These are phyloP conservation scores for Acanthopagrus latus DNA, from an alignment of 2,797 vertebrate species.

Conservation along the genomic window DNA sequence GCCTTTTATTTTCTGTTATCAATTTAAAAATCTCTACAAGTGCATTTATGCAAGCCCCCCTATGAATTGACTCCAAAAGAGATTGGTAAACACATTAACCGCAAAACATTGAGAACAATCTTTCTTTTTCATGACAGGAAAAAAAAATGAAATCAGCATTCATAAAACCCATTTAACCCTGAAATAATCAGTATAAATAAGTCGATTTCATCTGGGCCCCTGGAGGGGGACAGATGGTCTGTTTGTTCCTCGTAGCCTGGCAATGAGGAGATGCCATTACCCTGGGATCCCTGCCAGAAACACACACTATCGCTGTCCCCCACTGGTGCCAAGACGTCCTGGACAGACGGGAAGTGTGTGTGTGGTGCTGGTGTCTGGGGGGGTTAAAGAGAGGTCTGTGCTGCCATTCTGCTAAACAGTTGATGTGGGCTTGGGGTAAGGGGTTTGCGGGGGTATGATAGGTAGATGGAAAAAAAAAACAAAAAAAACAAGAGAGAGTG, in stretches of 20 bases:
- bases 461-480: slow-evolving; percentile 18
- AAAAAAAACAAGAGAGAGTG: not conserved
- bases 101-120: slow-evolving; percentile 16
- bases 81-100: slow-evolving; percentile 11
- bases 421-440: slow-evolving; percentile 13
- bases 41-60: not conserved
- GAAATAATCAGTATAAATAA: slow-evolving; percentile 68
- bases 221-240: slow-evolving; percentile 78
- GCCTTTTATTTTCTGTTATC: not conserved
- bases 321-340: slow-evolving; percentile 69
- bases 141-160: slow-evolving; percentile 38
- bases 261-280: slow-evolving; percentile 79
- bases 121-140: not conserved
- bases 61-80: not conserved
- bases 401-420: slow-evolving; percentile 56
- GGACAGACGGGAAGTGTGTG: slow-evolving; percentile 62
- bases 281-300: slow-evolving; percentile 74
- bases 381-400: slow-evolving; percentile 34
- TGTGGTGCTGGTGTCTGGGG: slow-evolving; percentile 1
- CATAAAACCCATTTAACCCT: slow-evolving; percentile 56
- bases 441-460: not conserved
- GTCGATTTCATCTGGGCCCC: slow-evolving; percentile 61
- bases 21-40: not conserved
- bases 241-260: slow-evolving; percentile 77
- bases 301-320: slow-evolving; percentile 52